Percentiles rank a stretch among this genome's conserved stretches.
Conservation (phyloP, 2,797 vertebrate species). For the Pseudochirops cupreus region DNA sequence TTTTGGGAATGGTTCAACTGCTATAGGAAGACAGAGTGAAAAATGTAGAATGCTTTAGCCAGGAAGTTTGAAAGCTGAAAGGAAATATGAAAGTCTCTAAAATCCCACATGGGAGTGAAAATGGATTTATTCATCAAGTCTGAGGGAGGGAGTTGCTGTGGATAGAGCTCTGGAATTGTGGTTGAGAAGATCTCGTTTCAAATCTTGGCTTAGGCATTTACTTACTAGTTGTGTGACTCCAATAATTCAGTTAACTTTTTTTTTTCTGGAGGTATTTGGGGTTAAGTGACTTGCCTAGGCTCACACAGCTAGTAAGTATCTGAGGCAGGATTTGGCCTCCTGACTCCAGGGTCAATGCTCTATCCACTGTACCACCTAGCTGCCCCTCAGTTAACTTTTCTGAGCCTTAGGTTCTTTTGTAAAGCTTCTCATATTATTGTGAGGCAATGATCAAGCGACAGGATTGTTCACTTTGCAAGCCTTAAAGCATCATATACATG, state of each 20-base stretch:
- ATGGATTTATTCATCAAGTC: neutral
- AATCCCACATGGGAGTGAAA: neutral
- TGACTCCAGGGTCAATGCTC: neutral
- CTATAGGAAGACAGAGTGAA: neutral
- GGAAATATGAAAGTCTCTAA: constrained; percentile 26
- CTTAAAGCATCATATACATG: neutral
- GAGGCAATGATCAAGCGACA: neutral
- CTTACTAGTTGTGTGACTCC: neutral
- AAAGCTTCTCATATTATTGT: neutral
- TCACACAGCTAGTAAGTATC: neutral
- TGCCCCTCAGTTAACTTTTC: neutral
- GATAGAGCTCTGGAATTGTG: neutral
- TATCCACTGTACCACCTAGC: neutral
- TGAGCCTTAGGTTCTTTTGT: neutral
- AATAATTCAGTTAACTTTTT: neutral
- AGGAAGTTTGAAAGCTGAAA: constrained; percentile 12
- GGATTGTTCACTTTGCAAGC: neutral
- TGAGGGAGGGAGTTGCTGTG: neutral
- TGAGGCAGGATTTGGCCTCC: neutral
- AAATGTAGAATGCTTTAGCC: neutral
- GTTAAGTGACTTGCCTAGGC: neutral
- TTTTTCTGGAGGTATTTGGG: neutral
- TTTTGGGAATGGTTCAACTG: neutral
- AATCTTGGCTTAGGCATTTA: neutral
- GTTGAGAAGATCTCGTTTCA: neutral